Conservation (phyloP, 2,888 invertebrate genomes). For the Abrostola tripartita region DNA sequence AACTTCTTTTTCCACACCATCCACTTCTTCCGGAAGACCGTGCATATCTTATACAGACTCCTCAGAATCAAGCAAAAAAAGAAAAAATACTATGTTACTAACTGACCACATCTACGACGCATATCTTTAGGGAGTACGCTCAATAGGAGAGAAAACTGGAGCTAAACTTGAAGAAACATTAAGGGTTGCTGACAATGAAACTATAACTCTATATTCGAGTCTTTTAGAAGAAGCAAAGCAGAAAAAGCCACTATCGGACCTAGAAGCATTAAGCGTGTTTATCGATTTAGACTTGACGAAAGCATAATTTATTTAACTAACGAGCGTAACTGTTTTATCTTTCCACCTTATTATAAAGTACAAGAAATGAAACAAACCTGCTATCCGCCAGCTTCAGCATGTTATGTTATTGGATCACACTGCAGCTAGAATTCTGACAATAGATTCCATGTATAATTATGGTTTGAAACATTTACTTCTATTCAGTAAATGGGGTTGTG, state of each 20-base stretch:
- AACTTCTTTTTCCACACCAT: neutral
- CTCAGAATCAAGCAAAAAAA: too few species aligned
- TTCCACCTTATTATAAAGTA: constrained; percentile 12
- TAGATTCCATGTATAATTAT: constrained; percentile 25
- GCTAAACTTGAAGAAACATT: constrained; percentile 20
- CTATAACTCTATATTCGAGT: neutral
- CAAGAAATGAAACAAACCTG: constrained; percentile 11
- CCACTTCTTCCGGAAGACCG: neutral
- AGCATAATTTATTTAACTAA: constrained; percentile 7
- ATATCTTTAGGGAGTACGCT: constrained; percentile 26
- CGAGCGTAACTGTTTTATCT: constrained; percentile 10
- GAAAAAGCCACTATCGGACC: neutral
- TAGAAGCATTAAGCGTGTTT: neutral
- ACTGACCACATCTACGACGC: constrained; percentile 23
- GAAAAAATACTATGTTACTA: too few species aligned
- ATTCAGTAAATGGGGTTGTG: constrained; percentile 43
- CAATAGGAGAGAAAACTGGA: constrained; percentile 14
- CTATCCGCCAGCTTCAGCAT: constrained; percentile 13
- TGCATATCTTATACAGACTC: too few species aligned
- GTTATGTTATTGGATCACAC: constrained; percentile 48
- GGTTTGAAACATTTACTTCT: constrained; percentile 8
- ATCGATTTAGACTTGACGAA: constrained; percentile 14
- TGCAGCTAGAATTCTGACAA: constrained; percentile 39
- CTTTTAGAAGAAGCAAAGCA: neutral
- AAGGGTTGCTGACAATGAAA: constrained; percentile 12